Evolutionary conservation across 1,140 invertebrate genomes (phyloP), one percentile per base, ranked within the genome.

Genomic region (Hirudo medicinalis): DNA sequence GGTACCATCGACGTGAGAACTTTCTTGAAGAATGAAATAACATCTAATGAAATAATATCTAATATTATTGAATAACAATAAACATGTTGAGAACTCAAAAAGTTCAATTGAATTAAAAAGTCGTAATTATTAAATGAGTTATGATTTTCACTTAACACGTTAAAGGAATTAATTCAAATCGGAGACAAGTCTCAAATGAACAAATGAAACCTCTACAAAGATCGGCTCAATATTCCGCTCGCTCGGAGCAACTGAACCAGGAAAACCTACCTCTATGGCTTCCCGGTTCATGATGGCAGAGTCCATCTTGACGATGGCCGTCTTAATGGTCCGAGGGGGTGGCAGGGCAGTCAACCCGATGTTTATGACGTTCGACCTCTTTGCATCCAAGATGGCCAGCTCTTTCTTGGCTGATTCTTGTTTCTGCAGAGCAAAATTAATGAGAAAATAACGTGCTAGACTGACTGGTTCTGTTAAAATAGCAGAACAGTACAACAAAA

Each of bases 301-400:
- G 81, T 99, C 97, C 94, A 99, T 99, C 85, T 99, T 99, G 75
- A 99, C 84, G 76, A 99, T 99, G 67, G 95, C 96, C 29, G 92
- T 91, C 81, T 97, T 98, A 73, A 99, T 99, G 4, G 94, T 92
- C 49, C 83, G 78, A 3, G 94, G 91, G 8, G 94, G 94, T 32
- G 97, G 96, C 74, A 99, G 83, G 80, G 97, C 97, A 15, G 95
- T 99, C 88, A 99, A 92, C n/a, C 94, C 94, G 78, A 99, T 99
- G 81, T 99, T 99, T 76, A 99, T 99, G 17, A 94, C 94, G 82
- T 99, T 98, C 2, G 95, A 99, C 75, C 97, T 85, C 80, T 99
- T 99, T 29, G 93, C 89, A 82, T 97, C 94, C 79, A 99, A 84
- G 36, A 99, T 94, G 60, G 96, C 91, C 71, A 97, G 89, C 82